phyloP scores from a whole-genome alignment of 2,113 vertebrate species.

The Thinocorus orbignyianus region DNA sequence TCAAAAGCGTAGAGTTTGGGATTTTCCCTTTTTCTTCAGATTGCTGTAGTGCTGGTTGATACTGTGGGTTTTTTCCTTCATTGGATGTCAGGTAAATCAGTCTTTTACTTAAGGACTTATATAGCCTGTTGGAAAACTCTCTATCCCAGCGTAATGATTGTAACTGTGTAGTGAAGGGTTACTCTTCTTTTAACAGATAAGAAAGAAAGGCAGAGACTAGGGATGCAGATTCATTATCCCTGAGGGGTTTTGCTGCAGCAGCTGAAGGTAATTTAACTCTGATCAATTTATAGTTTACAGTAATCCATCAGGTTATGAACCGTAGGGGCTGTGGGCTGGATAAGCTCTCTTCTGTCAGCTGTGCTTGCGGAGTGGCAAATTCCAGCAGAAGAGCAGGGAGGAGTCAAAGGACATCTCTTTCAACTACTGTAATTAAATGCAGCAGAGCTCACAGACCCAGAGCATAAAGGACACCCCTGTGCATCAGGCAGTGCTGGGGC shows the following conservation, averaged over 20 bases:
- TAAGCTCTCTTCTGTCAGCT: neutral
- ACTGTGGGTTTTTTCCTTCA: neutral
- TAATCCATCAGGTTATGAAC: conserved; percentile 12
- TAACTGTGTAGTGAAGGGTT: neutral
- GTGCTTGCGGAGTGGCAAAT: neutral
- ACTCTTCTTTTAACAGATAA: neutral
- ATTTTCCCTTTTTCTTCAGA: neutral
- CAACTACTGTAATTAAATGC: fast-evolving
- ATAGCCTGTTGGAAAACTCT: neutral
- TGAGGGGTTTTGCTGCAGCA: neutral
- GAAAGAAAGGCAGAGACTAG: neutral
- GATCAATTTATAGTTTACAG: conserved; percentile 15
- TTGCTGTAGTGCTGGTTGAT: neutral
- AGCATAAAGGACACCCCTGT: neutral
- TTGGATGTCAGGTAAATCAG: neutral
- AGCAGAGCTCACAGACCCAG: neutral
- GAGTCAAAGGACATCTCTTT: neutral
- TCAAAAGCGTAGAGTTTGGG: neutral
- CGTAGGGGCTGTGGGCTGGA: neutral
- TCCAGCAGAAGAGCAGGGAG: neutral
- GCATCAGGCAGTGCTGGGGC: fast-evolving
- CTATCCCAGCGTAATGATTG: neutral
- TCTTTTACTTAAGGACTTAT: neutral
- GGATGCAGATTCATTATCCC: neutral
- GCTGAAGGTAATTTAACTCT: conserved; percentile 23